phyloP scores from a whole-genome alignment of 2,113 vertebrate genomes.

The Passer domesticus region DNA sequence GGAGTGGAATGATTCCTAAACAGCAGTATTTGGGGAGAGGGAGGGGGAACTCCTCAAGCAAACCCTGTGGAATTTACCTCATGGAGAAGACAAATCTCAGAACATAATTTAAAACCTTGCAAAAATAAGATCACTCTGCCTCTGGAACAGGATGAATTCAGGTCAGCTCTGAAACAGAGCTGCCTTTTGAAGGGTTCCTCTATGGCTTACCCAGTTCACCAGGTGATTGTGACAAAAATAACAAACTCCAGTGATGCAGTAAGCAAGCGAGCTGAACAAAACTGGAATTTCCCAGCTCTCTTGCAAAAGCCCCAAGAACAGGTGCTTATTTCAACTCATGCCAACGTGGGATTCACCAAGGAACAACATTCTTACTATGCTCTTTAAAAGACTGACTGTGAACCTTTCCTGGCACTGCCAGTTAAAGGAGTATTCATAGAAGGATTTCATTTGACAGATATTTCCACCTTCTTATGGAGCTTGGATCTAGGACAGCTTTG shows the following conservation, averaged over 20 bases:
- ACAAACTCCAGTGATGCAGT: not conserved
- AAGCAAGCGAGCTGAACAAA: not conserved
- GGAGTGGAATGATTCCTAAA: not conserved
- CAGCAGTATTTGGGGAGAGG: not conserved
- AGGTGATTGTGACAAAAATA: not conserved
- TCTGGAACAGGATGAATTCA: not conserved
- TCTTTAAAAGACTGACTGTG: not conserved
- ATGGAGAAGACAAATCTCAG: not conserved
- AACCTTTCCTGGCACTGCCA: not conserved
- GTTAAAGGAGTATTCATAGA: constrained; percentile 6
- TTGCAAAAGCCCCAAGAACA: not conserved
- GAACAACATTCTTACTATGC: constrained; percentile 1
- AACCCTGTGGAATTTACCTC: not conserved
- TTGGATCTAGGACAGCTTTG: not conserved
- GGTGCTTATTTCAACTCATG: not conserved
- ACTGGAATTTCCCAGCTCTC: constrained; percentile 15
- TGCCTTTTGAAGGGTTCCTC: not conserved
- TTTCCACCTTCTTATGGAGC: not conserved
- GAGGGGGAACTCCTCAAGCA: not conserved
- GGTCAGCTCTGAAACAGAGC: not conserved
- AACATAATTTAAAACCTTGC: not conserved
- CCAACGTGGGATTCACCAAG: not conserved
- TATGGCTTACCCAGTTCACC: not conserved
- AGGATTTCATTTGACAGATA: not conserved
- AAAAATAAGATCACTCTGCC: not conserved